phyloP scores from a whole-genome alignment of 2,797 vertebrate genomes.

The Sebastes nivosus region DNA sequence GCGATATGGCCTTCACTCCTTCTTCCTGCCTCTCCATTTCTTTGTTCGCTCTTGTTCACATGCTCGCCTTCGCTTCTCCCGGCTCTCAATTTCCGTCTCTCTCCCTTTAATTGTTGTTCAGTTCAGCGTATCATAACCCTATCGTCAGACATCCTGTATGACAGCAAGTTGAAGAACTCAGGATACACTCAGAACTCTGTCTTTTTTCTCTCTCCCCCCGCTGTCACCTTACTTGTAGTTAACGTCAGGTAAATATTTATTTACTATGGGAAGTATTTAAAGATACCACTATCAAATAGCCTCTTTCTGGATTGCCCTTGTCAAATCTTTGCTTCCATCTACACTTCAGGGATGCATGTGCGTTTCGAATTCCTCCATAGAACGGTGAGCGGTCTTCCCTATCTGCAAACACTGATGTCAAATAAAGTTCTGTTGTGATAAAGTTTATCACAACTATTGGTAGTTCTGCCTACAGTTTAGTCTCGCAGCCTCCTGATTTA shows the following conservation, averaged over 20 bases:
- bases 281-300: slow-evolving; percentile 1
- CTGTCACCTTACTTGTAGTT: slow-evolving; percentile 10
- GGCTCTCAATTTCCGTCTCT: slow-evolving; percentile 2
- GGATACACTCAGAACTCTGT: neutral
- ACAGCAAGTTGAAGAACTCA: slow-evolving; percentile 30
- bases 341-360: neutral
- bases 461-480: neutral
- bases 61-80: slow-evolving; percentile 9
- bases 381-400: neutral
- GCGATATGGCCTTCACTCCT: slow-evolving; percentile 46
- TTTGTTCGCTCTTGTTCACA: slow-evolving; percentile 34
- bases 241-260: neutral
- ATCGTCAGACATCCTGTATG: slow-evolving; percentile 31
- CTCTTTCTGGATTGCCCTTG: slow-evolving; percentile 12
- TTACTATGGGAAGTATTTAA: neutral
- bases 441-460: neutral
- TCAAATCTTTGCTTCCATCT: slow-evolving; percentile 21
- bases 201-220: neutral
- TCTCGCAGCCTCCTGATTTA: neutral
- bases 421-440: neutral
- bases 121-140: slow-evolving; percentile 22
- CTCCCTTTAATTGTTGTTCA: slow-evolving; percentile 25
- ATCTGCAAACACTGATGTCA: neutral
- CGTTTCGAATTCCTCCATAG: neutral
- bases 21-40: slow-evolving; percentile 12